Evolutionary conservation across 2,888 invertebrate genomes (phyloP), one percentile per base, ranked within the genome.

Genomic region (Diploptera punctata): DNA sequence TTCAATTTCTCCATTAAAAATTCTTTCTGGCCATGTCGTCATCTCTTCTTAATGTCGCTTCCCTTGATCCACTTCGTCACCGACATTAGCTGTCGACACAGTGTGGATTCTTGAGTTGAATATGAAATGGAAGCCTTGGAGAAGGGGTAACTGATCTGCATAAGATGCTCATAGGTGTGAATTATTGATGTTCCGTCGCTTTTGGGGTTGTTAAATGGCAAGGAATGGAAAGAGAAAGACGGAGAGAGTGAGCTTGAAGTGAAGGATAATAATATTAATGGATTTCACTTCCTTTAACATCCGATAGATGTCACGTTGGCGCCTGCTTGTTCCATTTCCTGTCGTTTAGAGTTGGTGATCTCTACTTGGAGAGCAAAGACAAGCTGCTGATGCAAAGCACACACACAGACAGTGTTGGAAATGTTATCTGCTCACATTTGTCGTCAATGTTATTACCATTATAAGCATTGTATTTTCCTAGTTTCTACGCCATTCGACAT

Each of bases 191-290:
- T 43, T 65, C 47, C 47, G 26, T 43, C 29, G 26, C 44, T 33
- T 29, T 57, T 57, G 3, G 29, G 57, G 24, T 26, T 26, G 65
- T 65, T 65, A 65, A 65, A 65, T 65, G 65, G 29, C 47, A 47
- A 29, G 65, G 44, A 65, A 65, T 65, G 57, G 57, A n/a, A 57
- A n/a, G 29, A 57, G 24, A 4, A 24, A 7, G 24, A 13, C 1
- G 13, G 52, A 47, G 47, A 33, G 61, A 61, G 61, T n/a, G n/a
- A n/a, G n/a, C n/a, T n/a, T n/a, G n/a, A 62, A 43, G 62, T 52
- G 62, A 62, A 62, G 62, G 65, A 65, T 65, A 47, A 65, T 47
- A 47, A 65, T 65, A 65, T 65, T 65, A 65, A 65, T 65, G 65
- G 65, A 26, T 24, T 65, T 65, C 65, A 65, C 65, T 65, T 65